Percentiles rank a stretch among this genome's conserved stretches.
phyloP scores from a whole-genome alignment of 92 coral and sea anemone species.

The Muricea muricata region DNA sequence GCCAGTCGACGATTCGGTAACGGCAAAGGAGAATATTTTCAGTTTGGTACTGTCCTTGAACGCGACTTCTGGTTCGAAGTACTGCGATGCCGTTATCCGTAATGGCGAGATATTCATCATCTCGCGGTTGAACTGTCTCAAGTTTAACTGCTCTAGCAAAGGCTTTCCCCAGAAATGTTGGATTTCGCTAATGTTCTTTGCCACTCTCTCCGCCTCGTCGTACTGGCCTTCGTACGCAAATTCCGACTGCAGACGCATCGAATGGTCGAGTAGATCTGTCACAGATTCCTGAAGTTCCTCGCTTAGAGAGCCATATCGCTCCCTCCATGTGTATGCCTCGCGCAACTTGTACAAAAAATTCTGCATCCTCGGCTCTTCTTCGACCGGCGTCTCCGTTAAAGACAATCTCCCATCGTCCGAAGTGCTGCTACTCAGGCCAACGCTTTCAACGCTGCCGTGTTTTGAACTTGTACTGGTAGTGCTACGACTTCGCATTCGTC shows the following conservation, averaged over 20 bases:
- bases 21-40: slow-evolving; percentile 64
- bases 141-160: background rate
- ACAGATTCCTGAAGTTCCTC: slow-evolving; percentile 36
- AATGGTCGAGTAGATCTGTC: slow-evolving; percentile 5
- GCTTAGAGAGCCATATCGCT: slow-evolving; percentile 22
- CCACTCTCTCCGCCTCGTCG: slow-evolving; percentile 31
- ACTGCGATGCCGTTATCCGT: slow-evolving; percentile 63
- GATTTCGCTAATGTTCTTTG: slow-evolving; percentile 19
- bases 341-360: slow-evolving; percentile 23
- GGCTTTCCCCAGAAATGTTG: slow-evolving; percentile 31
- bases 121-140: slow-evolving; percentile 25
- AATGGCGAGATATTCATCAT: slow-evolving; percentile 26
- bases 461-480: slow-evolving; percentile 18
- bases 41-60: slow-evolving; percentile 66
- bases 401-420: slow-evolving; percentile 38
- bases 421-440: slow-evolving; percentile 19
- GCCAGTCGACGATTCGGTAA: slow-evolving; percentile 30
- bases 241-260: slow-evolving; percentile 6
- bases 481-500: slow-evolving; percentile 24
- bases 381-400: background rate
- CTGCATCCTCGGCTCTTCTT: slow-evolving; percentile 14
- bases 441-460: slow-evolving; percentile 38
- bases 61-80: slow-evolving; percentile 69
- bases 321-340: slow-evolving; percentile 44
- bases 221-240: slow-evolving; percentile 12